Conservation (phyloP, 2,888 invertebrate species). For the Stictocephala bisonia region DNA sequence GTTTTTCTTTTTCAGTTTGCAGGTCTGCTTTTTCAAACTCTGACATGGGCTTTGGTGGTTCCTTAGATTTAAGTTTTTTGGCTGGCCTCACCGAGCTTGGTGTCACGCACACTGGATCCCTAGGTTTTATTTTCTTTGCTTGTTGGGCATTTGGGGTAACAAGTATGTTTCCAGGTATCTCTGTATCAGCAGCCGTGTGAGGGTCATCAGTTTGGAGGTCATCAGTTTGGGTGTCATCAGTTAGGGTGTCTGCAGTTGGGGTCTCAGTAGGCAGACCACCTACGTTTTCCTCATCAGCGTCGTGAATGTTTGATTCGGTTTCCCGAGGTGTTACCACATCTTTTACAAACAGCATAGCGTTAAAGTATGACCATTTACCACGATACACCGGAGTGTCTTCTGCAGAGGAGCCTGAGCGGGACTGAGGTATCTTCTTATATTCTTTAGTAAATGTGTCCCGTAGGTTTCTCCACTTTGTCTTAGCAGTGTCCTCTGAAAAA, state of each 20-base stretch:
- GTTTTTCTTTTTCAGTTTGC: constrained; percentile 17
- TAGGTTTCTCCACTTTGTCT: constrained; percentile 23
- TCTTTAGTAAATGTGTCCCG: constrained; percentile 17
- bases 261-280: too few species aligned
- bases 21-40: constrained; percentile 1
- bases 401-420: constrained; percentile 12
- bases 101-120: constrained; percentile 14
- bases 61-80: not conserved
- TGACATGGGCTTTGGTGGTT: not conserved
- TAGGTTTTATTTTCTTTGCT: not conserved
- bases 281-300: too few species aligned
- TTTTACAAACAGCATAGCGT: constrained; percentile 15
- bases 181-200: too few species aligned
- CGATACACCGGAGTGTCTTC: constrained; percentile 7
- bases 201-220: too few species aligned
- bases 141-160: not conserved
- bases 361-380: constrained; percentile 21
- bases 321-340: constrained; percentile 5
- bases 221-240: too few species aligned
- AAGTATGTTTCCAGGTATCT: too few species aligned
- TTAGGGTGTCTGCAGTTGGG: too few species aligned
- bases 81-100: constrained; percentile 11
- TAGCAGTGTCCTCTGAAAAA: constrained; percentile 22
- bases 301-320: not conserved
- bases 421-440: constrained; percentile 11